These are phyloP conservation scores for Petroica traversi DNA, from an alignment of 2,113 vertebrate species.

Conservation along the genomic window DNA sequence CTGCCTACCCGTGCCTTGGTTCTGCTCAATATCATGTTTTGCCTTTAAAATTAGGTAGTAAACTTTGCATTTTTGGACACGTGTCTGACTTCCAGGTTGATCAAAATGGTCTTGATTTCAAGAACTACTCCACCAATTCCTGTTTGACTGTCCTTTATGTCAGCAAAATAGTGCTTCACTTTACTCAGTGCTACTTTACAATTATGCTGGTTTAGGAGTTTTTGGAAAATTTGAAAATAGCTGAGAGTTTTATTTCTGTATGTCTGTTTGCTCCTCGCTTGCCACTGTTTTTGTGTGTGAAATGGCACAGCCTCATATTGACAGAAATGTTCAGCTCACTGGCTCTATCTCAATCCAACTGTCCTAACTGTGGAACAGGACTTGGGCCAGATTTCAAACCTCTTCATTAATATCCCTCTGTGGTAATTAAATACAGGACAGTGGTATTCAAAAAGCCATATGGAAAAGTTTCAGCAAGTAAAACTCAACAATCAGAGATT, in stretches of 20 bases:
- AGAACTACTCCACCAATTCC: neutral
- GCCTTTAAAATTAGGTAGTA: neutral
- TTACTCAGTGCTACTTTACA: neutral
- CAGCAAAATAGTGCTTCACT: neutral
- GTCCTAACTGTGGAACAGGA: neutral
- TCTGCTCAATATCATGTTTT: slow-evolving; percentile 19
- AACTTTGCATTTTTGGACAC: neutral
- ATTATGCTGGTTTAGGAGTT: neutral
- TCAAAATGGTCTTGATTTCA: neutral
- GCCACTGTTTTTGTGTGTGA: neutral
- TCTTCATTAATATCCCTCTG: slow-evolving; percentile 48
- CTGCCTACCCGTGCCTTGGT: neutral
- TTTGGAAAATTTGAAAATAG: neutral
- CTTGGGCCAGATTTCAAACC: neutral
- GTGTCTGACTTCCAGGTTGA: neutral
- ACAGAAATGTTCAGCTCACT: neutral
- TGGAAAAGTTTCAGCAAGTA: slow-evolving; percentile 55
- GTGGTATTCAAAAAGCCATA: slow-evolving; percentile 24
- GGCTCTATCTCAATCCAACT: neutral
- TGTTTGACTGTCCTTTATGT: neutral
- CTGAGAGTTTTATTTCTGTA: neutral
- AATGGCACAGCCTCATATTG: neutral
- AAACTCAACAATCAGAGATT: slow-evolving; percentile 36
- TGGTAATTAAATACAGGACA: slow-evolving; percentile 62
- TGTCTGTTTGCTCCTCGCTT: neutral